Percentiles rank a stretch among this genome's conserved stretches.
Conservation (phyloP, 2,888 invertebrate genomes). For the Globia sparganii region DNA sequence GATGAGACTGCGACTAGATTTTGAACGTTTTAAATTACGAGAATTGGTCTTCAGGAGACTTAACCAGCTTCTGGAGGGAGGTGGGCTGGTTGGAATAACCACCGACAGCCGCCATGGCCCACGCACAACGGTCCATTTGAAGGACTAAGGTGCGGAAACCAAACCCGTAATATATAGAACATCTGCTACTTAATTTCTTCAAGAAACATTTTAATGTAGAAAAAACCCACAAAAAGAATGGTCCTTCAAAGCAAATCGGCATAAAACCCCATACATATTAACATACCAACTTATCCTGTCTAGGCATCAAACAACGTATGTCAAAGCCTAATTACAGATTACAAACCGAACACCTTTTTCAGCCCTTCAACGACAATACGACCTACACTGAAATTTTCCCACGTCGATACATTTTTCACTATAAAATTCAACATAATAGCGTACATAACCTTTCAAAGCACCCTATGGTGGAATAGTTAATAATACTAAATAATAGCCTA, state of each 20-base stretch:
- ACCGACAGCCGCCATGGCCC: too few relatives aligned
- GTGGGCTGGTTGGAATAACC: too few relatives aligned
- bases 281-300: neutral
- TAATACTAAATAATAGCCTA: conserved; percentile 44
- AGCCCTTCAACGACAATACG: conserved; percentile 8
- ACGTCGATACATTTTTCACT: conserved; percentile 14
- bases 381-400: conserved; percentile 31
- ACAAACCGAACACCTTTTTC: conserved; percentile 38
- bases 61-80: too few relatives aligned
- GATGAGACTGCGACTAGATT: too few relatives aligned
- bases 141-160: too few relatives aligned
- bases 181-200: neutral
- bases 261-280: neutral
- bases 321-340: conserved; percentile 17
- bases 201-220: neutral
- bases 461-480: conserved; percentile 26
- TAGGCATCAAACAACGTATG: neutral
- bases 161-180: too few relatives aligned
- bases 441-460: conserved; percentile 61
- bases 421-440: conserved; percentile 68
- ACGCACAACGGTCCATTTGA: too few relatives aligned
- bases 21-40: too few relatives aligned
- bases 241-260: neutral
- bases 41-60: too few relatives aligned
- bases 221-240: neutral